phyloP scores from a whole-genome alignment of 2,888 invertebrate genomes.

The Vesta saturnalis region DNA sequence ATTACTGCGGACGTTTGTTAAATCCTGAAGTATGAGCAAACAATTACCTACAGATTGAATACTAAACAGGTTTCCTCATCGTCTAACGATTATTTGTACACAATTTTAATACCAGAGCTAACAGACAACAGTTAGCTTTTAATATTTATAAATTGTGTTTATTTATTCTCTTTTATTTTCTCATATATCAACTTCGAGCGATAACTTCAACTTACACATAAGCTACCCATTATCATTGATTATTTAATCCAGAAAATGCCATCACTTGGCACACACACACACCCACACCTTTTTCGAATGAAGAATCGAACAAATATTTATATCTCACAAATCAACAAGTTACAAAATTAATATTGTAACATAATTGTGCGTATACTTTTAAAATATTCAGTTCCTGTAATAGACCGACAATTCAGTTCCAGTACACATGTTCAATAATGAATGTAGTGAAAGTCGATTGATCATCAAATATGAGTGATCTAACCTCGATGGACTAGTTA shows the following conservation, averaged over 20 bases:
- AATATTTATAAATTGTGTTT: constrained; percentile 1
- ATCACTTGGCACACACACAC: neutral
- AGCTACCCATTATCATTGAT: neutral
- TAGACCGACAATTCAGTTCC: too few species aligned
- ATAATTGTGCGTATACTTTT: too few species aligned
- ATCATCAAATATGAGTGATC: too few species aligned
- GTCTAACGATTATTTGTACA: neutral
- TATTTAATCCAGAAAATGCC: neutral
- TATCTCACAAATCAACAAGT: neutral
- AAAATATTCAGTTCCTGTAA: too few species aligned
- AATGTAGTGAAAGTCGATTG: too few species aligned
- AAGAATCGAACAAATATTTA: neutral
- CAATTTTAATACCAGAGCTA: neutral
- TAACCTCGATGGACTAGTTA: too few species aligned
- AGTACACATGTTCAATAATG: too few species aligned
- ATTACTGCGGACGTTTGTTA: constrained; percentile 1
- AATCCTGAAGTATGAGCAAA: neutral
- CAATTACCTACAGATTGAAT: neutral
- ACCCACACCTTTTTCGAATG: too few species aligned
- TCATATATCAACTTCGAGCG: neutral
- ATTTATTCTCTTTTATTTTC: constrained; percentile 1
- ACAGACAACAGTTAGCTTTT: neutral
- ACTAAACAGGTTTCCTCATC: neutral
- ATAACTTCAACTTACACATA: too few species aligned
- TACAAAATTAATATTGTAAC: too few species aligned